Conservation (phyloP, 1,140 invertebrate genomes). For the fruit fly (Drosophila melanogaster) region Release_6_plus_ISO1_MT NC_004354.4:4306501-4307000, state of each 20-base stretch:
- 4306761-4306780: too few species aligned
- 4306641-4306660: neutral
- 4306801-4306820: neutral
- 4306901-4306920: constrained; percentile 49
- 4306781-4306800: neutral
- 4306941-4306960: constrained; percentile 52
- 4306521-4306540: constrained; percentile 59
- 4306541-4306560: constrained; percentile 40
- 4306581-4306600: constrained; percentile 3
- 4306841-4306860: too few species aligned
- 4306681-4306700: constrained; percentile 21
- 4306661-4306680: constrained; percentile 14
- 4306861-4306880: too few species aligned
- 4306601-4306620: neutral
- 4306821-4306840: too few species aligned
- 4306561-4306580: constrained; percentile 40
- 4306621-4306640: neutral
- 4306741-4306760: neutral
- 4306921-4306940: constrained; percentile 28
- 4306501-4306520: constrained; percentile 70
- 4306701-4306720: constrained; percentile 4
- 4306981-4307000: neutral
- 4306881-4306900: too few species aligned
- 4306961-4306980: constrained; percentile 26
- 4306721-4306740: too few species aligned